phyloP scores from a whole-genome alignment of 2,797 vertebrate species.

The Pipistrellus kuhlii region DNA sequence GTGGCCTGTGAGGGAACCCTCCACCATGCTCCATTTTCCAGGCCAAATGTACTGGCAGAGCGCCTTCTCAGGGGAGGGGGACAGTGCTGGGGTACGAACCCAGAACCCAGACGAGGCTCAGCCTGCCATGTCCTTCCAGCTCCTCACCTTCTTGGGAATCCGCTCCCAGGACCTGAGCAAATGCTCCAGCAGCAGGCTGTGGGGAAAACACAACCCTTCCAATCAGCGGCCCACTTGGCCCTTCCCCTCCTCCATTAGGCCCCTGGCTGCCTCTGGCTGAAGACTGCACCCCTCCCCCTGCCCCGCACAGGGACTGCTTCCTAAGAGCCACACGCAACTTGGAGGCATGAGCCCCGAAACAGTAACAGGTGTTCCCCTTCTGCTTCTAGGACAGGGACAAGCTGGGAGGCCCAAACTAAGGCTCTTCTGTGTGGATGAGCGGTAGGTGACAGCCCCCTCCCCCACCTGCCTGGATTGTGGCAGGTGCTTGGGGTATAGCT shows the following conservation, averaged over 20 bases:
- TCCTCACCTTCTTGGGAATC: constrained; percentile 92
- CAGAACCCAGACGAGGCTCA: neutral
- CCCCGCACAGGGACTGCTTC: neutral
- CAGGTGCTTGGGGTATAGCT: constrained; percentile 96
- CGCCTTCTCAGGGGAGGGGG: neutral
- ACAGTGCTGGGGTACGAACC: neutral
- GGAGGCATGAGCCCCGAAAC: neutral
- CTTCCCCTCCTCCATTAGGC: neutral
- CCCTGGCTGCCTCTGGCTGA: neutral
- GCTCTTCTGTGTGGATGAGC: neutral
- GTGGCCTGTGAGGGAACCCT: neutral
- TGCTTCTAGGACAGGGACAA: neutral
- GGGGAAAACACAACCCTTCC: neutral
- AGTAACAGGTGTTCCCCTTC: neutral
- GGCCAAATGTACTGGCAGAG: neutral
- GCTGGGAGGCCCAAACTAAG: neutral
- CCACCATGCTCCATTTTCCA: neutral
- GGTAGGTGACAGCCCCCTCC: neutral
- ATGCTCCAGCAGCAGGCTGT: constrained; percentile 94
- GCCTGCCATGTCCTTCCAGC: neutral
- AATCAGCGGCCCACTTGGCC: neutral
- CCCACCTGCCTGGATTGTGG: constrained; percentile 95
- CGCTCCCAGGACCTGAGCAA: constrained; percentile 91
- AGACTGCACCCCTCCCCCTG: neutral
- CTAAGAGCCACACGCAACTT: neutral